phyloP scores from a whole-genome alignment of 1,140 invertebrate species.

The Cheumatopsyche charites region DNA sequence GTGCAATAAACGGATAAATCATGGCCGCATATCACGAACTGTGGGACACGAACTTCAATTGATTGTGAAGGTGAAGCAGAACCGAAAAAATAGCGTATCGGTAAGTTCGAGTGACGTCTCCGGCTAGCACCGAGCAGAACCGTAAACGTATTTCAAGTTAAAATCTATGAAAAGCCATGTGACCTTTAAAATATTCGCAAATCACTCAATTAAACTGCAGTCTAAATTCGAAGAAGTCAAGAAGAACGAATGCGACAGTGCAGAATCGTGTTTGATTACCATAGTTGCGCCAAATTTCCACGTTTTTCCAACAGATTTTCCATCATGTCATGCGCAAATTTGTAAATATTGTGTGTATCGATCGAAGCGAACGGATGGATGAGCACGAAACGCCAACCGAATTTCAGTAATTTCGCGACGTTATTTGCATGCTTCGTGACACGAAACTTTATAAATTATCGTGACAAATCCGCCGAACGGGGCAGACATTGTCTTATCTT shows the following conservation, averaged over 20 bases:
- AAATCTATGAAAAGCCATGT: no score
- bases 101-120: conserved; percentile 30
- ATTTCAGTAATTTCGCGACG: conserved; percentile 22
- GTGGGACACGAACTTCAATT: conserved; percentile 27
- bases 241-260: no score
- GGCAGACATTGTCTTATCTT: conserved; percentile 39
- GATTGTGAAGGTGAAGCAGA: conserved; percentile 26
- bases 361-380: neutral
- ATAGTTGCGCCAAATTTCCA: no score
- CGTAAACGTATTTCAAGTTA: neutral
- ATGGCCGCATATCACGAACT: conserved; percentile 17
- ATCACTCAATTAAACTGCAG: neutral
- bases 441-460: conserved; percentile 32
- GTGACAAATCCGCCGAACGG: conserved; percentile 40
- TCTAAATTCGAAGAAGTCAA: no score
- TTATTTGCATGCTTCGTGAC: conserved; percentile 36
- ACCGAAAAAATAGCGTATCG: conserved; percentile 18
- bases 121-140: conserved; percentile 23
- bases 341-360: neutral
- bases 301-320: no score
- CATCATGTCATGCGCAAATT: no score
- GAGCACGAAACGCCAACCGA: conserved; percentile 20
- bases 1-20: conserved; percentile 21
- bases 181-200: neutral
- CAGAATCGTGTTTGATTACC: no score